Evolutionary conservation across 2,113 vertebrate species (phyloP).

Genomic region (Brienomyrus longianalis): DNA sequence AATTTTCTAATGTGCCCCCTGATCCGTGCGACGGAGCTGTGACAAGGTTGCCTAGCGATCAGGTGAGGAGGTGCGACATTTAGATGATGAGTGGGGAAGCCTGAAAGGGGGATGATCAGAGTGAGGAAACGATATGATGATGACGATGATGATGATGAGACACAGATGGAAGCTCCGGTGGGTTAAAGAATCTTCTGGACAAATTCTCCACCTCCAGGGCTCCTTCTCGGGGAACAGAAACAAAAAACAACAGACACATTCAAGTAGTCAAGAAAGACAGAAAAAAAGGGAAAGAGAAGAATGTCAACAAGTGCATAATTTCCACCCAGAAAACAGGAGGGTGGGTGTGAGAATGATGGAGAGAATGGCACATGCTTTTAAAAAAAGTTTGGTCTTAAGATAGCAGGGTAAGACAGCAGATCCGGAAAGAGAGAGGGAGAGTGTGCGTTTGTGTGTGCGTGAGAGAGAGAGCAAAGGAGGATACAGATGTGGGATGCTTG

Average conservation of each 20-base stretch:
- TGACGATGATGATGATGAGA: background rate
- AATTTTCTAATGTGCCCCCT: background rate
- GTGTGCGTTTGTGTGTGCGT: background rate
- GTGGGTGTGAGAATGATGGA: constrained; percentile 28
- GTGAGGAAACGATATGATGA: background rate
- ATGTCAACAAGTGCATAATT: constrained; percentile 15
- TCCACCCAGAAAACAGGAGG: constrained; percentile 17
- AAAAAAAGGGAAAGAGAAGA: constrained; percentile 1
- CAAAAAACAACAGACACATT: constrained; percentile 24
- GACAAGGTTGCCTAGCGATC: background rate
- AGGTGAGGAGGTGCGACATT: background rate
- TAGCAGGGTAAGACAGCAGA: background rate
- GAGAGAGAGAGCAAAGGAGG: constrained; percentile 12
- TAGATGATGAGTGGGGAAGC: background rate
- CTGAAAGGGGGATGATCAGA: background rate
- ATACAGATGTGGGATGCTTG: constrained; percentile 60
- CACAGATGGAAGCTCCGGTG: background rate
- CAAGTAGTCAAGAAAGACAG: background rate
- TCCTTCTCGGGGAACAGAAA: background rate
- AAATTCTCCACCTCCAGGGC: constrained; percentile 8
- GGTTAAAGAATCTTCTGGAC: background rate
- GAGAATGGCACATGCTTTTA: background rate
- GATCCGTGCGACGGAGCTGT: background rate
- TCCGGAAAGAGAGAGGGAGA: constrained; percentile 12
- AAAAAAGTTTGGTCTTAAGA: background rate